Evolutionary conservation across 2,113 vertebrate genomes (phyloP).

Genomic region (Garra rufa): DNA sequence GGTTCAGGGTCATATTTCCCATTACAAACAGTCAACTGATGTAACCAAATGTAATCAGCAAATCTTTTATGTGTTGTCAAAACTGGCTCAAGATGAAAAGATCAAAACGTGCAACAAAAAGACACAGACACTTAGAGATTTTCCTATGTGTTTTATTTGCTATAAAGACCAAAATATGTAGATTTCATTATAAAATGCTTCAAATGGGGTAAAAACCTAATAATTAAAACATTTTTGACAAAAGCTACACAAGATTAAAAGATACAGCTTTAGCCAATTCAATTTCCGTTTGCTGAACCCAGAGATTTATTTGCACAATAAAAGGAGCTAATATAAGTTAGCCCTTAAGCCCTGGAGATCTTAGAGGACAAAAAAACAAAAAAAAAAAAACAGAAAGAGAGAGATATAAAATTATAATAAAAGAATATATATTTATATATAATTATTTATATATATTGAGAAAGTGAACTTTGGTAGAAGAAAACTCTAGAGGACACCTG

Average conservation of each 20-base stretch:
- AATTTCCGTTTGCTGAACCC: conserved; percentile 79
- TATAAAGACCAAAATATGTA: conserved; percentile 91
- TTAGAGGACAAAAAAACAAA: conserved; percentile 74
- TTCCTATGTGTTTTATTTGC: conserved; percentile 81
- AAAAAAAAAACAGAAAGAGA: conserved; percentile 75
- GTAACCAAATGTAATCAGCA: neutral
- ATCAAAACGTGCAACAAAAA: neutral
- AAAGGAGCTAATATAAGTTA: conserved; percentile 89
- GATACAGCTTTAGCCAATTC: conserved; percentile 86
- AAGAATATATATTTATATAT: conserved; percentile 74
- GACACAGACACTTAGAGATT: neutral
- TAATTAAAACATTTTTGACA: conserved; percentile 89
- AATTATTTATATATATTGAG: conserved; percentile 65
- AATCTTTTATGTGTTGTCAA: neutral
- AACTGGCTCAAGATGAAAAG: neutral
- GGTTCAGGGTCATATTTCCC: no score
- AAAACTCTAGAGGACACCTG: conserved; percentile 92
- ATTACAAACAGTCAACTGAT: no score
- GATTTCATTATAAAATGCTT: conserved; percentile 93
- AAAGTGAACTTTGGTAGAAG: conserved; percentile 95
- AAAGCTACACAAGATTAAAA: conserved; percentile 86
- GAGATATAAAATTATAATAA: conserved; percentile 78
- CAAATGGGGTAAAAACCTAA: conserved; percentile 89
- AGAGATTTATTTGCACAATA: conserved; percentile 90
- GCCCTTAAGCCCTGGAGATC: conserved; percentile 91